These are phyloP conservation scores for Ooceraea biroi DNA, from an alignment of 1,140 invertebrate species.

Conservation along the genomic window DNA sequence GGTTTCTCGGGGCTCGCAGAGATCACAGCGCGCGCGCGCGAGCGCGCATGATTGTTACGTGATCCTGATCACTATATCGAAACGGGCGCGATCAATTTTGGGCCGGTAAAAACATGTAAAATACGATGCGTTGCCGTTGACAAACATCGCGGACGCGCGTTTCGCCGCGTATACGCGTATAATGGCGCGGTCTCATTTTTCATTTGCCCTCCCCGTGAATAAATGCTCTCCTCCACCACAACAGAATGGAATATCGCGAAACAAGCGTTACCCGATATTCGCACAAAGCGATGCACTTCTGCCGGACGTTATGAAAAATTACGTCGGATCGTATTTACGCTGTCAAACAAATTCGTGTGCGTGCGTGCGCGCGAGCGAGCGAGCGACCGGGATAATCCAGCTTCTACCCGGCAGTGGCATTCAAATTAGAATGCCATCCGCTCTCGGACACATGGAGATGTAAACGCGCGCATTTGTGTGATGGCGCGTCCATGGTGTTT, in stretches of 20 bases:
- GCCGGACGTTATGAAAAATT: conserved; percentile 61
- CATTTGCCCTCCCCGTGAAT: conserved; percentile 48
- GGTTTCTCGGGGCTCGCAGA: conserved; percentile 40
- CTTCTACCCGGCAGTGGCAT: background rate
- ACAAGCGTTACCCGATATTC: conserved; percentile 63
- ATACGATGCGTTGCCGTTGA: conserved; percentile 50
- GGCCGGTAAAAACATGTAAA: conserved; percentile 50
- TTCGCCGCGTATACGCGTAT: conserved; percentile 41
- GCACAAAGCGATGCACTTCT: conserved; percentile 61
- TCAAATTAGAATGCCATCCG: conserved; percentile 14
- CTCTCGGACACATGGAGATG: background rate
- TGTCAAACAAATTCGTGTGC: conserved; percentile 60
- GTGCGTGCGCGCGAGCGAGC: conserved; percentile 5
- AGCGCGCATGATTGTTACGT: conserved; percentile 34
- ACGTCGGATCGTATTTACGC: conserved; percentile 59
- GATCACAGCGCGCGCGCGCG: conserved; percentile 40
- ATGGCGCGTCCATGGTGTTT: background rate
- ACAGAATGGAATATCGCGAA: conserved; percentile 57
- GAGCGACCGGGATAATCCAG: conserved; percentile 40
- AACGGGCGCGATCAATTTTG: conserved; percentile 46
- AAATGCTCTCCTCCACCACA: conserved; percentile 57
- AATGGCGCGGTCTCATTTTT: conserved; percentile 58
- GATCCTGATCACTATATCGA: conserved; percentile 51
- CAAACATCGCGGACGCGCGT: conserved; percentile 42
- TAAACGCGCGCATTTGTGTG: background rate